phyloP scores from a whole-genome alignment of 2,797 vertebrate genomes.

The Lacerta bilineata region DNA sequence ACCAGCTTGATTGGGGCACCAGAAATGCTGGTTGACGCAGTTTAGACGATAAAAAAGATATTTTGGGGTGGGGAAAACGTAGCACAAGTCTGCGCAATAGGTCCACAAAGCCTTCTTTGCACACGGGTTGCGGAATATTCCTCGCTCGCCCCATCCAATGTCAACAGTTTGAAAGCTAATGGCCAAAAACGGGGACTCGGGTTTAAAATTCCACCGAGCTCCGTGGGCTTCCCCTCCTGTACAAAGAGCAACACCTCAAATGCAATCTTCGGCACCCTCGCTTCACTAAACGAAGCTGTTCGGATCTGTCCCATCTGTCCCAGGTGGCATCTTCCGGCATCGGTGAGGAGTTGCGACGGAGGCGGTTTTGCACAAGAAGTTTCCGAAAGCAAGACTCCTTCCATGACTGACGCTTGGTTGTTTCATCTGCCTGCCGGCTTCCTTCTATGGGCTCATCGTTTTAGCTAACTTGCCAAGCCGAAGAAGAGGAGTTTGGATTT shows the following conservation, averaged over 20 bases:
- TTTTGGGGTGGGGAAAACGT: too few relatives aligned
- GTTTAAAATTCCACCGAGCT: not conserved
- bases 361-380: not conserved
- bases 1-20: not conserved
- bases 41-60: slow-evolving; percentile 17
- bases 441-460: not conserved
- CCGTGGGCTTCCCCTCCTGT: not conserved
- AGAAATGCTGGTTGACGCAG: slow-evolving; percentile 50
- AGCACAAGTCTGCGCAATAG: not conserved
- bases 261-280: not conserved
- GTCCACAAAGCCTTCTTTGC: slow-evolving; percentile 29
- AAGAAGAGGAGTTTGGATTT: too few relatives aligned
- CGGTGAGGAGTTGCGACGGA: not conserved
- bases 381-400: not conserved
- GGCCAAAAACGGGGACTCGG: not conserved
- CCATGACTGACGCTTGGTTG: not conserved
- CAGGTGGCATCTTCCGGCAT: not conserved
- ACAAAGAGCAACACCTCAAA: not conserved
- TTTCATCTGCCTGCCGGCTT: too few relatives aligned
- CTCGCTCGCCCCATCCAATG: not conserved
- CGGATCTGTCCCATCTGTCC: too few relatives aligned
- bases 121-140: not conserved
- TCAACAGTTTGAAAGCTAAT: not conserved
- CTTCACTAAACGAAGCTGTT: not conserved
- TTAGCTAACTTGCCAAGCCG: not conserved